Conservation (phyloP, 2,888 invertebrate genomes). For the Ophioninae sp. region DNA sequence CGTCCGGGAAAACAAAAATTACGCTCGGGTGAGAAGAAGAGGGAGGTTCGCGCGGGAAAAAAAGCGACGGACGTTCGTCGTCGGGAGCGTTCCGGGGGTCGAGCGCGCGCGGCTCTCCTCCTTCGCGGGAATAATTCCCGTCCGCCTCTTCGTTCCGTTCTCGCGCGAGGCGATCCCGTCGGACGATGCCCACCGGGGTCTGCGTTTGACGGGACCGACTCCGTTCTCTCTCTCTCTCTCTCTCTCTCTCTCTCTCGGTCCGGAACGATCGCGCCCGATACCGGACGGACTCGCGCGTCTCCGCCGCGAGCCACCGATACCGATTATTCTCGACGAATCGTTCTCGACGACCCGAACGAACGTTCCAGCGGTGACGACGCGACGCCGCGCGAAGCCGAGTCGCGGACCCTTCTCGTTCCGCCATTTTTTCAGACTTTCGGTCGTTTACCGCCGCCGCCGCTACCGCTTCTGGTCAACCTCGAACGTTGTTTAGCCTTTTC, state of each 20-base stretch:
- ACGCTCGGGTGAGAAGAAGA: no score
- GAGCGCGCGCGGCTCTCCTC: constrained; percentile 3
- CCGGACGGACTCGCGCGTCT: constrained; percentile 32
- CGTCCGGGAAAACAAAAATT: no score
- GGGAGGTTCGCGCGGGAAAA: no score
- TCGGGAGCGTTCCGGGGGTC: no score
- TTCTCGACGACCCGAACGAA: no score
- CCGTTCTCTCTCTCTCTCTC: constrained; percentile 65
- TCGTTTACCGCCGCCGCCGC: no score
- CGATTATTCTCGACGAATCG: no score
- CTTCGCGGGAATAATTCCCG: constrained; percentile 12
- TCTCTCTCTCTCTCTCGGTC: constrained; percentile 65
- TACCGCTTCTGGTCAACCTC: neutral
- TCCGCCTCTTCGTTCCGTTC: constrained; percentile 66
- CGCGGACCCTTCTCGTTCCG: neutral
- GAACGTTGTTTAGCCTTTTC: constrained; percentile 1
- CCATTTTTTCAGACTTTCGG: constrained; percentile 52
- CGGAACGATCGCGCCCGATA: constrained; percentile 49
- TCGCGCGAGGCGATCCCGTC: constrained; percentile 78
- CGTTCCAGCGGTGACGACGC: no score
- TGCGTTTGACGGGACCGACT: constrained; percentile 77
- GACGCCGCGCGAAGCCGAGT: no score
- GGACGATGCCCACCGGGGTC: constrained; percentile 66
- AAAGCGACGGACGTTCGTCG: no score
- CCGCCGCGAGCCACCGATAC: neutral